Base-by-base conservation (phyloP, 2,797 vertebrate species). In the Malurus splendens region DNA sequence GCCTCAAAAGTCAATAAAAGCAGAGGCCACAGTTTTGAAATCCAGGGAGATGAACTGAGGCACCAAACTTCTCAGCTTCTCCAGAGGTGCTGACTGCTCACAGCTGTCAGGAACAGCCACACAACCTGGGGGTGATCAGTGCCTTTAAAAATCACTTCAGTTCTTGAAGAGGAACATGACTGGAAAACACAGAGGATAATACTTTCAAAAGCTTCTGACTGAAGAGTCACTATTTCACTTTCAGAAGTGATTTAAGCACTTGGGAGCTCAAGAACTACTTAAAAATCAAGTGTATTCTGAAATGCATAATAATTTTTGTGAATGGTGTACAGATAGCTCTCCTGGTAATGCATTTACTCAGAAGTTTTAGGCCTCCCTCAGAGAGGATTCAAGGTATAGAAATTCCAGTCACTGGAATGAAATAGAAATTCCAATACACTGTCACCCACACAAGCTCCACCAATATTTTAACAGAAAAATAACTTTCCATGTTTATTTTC, bases 1-100 rank as follows among this genome's bases (percentile, higher is more conserved):
- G 92, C 61, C 82, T 87, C 71, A 67, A 61, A 85, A 84, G 74
- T 45, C 89, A 87, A 66, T 91, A 89, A 84, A 76, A 71, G 60
- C 45, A 84, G 86, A 84, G 80, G 47, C 56, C 67, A 76, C 11
- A 10, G 51, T 57, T 87, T 79, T 76, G 76, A 92, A 89, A 77
- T 48, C 47, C 28, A 86, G 36, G 50, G 50, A 73, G 67, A 83
- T 51, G 50, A 87, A 81, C 70, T 28, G 23, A 92, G 64, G 54
- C 56, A 92, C 50, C 71, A 73, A 92, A 87, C 39, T 70, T 67
- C 70, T 78, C 72, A 41, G 1, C 32, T 80, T 78, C 62, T 90
- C 30, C 82, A 41, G 52, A 66, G 71, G 6, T 79, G 64, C 82
- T 77, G 75, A 59, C 75, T 86, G 14, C 30, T 80, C 75, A 72